phyloP scores from a whole-genome alignment of 1,140 invertebrate species.

The Adelges cooleyi region DNA sequence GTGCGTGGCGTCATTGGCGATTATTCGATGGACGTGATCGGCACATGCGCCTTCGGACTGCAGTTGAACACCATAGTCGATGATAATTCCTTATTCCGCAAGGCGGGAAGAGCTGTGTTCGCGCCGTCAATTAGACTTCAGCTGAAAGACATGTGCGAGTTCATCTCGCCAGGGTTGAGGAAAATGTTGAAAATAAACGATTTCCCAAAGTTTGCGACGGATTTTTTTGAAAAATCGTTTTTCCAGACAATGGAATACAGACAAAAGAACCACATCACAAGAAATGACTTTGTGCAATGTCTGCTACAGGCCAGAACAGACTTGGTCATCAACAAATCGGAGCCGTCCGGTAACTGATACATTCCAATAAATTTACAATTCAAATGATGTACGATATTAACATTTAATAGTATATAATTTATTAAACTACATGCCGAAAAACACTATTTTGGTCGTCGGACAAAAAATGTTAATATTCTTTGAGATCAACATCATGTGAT shows the following conservation, averaged over 20 bases:
- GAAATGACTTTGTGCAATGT: conserved; percentile 37
- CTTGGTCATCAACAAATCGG: neutral
- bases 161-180: too few species aligned
- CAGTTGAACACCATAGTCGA: neutral
- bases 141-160: neutral
- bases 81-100: conserved; percentile 40
- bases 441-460: too few species aligned
- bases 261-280: conserved; percentile 12
- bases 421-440: too few species aligned
- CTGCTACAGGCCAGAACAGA: conserved; percentile 14
- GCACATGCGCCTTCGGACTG: conserved; percentile 13
- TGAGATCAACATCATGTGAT: too few species aligned
- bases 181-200: too few species aligned
- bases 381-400: too few species aligned
- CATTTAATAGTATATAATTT: too few species aligned
- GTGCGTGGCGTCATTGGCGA: neutral
- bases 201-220: too few species aligned
- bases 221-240: too few species aligned
- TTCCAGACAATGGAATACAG: conserved; percentile 30
- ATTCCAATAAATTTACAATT: too few species aligned
- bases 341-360: neutral
- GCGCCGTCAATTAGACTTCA: neutral
- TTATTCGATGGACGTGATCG: conserved; percentile 26
- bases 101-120: conserved; percentile 33
- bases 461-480: too few species aligned